A percentile compares a stretch with the other conserved stretches of the same genome.
Conservation (phyloP, 2,113 vertebrate species). For the Pantherophis guttatus region DNA sequence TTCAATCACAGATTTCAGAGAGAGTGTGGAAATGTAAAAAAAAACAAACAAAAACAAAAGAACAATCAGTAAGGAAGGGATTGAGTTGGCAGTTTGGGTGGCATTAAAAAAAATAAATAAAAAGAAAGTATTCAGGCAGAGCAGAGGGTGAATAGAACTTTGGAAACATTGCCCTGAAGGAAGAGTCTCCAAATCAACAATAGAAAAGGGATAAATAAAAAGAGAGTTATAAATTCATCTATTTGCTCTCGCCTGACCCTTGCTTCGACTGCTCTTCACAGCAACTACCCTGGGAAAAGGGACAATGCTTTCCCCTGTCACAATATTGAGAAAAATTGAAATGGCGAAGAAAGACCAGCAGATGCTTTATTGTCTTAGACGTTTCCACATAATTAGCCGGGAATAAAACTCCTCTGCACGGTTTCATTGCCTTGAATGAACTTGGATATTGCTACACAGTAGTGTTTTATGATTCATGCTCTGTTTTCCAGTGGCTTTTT, state of each 20-base stretch:
- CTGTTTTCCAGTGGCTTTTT: slow-evolving; percentile 79
- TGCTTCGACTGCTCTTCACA: slow-evolving; percentile 79
- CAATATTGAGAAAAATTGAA: slow-evolving; percentile 92
- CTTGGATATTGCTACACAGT: slow-evolving; percentile 92
- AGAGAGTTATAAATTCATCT: slow-evolving; percentile 99
- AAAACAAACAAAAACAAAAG: neutral
- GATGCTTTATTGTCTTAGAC: slow-evolving; percentile 98
- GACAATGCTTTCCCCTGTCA: slow-evolving; percentile 97
- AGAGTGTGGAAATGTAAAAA: slow-evolving; percentile 30
- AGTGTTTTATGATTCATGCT: slow-evolving; percentile 87
- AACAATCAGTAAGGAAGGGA: slow-evolving; percentile 21
- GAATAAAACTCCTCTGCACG: slow-evolving; percentile 90
- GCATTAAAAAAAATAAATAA: slow-evolving; percentile 55
- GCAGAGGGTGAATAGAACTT: slow-evolving; percentile 81
- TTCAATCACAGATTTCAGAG: slow-evolving; percentile 45
- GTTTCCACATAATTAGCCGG: slow-evolving; percentile 99
- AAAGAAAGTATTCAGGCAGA: slow-evolving; percentile 69
- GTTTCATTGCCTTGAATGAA: slow-evolving; percentile 95
- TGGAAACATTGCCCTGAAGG: slow-evolving; percentile 76
- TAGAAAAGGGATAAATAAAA: slow-evolving; percentile 83
- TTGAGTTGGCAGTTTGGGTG: slow-evolving; percentile 80
- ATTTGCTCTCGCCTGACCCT: slow-evolving; percentile 97
- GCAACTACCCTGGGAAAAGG: slow-evolving; percentile 81
- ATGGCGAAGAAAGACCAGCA: slow-evolving; percentile 91
- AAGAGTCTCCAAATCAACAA: slow-evolving; percentile 80